Percentiles rank a stretch among this genome's conserved stretches.
phyloP scores from a whole-genome alignment of 2,113 vertebrate species.

The Lates calcarifer region DNA sequence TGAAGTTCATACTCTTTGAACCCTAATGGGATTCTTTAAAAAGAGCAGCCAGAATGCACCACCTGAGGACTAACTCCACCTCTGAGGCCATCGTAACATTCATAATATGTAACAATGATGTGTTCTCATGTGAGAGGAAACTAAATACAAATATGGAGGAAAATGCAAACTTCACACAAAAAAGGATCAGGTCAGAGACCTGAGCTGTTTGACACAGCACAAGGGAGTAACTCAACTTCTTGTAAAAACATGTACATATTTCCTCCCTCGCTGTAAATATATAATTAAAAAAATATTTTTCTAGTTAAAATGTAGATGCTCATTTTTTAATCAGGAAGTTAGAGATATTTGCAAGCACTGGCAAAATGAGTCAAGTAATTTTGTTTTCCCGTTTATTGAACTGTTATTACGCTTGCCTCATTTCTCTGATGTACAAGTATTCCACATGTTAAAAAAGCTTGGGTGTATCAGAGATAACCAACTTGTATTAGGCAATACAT shows the following conservation, averaged over 20 bases:
- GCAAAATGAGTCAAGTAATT: slow-evolving; percentile 13
- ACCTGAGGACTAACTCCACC: not conserved
- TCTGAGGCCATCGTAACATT: not conserved
- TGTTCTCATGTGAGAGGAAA: slow-evolving; percentile 10
- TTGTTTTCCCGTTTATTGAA: slow-evolving; percentile 1
- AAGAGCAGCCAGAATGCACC: not conserved
- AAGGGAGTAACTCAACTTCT: slow-evolving; percentile 25
- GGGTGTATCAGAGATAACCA: slow-evolving; percentile 3
- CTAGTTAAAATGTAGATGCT: slow-evolving; percentile 52
- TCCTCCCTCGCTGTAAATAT: slow-evolving; percentile 72
- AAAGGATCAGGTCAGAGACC: slow-evolving; percentile 7
- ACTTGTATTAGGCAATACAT: slow-evolving; percentile 35
- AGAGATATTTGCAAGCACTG: slow-evolving; percentile 7
- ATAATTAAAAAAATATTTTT: slow-evolving; percentile 45
- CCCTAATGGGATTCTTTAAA: not conserved
- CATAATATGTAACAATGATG: not conserved
- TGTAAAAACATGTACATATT: slow-evolving; percentile 68
- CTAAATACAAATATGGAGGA: not conserved
- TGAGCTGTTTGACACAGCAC: slow-evolving; percentile 30
- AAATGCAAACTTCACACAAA: not conserved
- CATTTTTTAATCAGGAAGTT: slow-evolving; percentile 17
- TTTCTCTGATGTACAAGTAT: slow-evolving; percentile 21
- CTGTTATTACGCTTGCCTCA: slow-evolving; percentile 35
- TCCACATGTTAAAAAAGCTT: slow-evolving; percentile 1
- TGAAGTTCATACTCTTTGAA: not conserved